phyloP scores from a whole-genome alignment of 2,888 invertebrate genomes.

The Chymomyza fuscimana region DNA sequence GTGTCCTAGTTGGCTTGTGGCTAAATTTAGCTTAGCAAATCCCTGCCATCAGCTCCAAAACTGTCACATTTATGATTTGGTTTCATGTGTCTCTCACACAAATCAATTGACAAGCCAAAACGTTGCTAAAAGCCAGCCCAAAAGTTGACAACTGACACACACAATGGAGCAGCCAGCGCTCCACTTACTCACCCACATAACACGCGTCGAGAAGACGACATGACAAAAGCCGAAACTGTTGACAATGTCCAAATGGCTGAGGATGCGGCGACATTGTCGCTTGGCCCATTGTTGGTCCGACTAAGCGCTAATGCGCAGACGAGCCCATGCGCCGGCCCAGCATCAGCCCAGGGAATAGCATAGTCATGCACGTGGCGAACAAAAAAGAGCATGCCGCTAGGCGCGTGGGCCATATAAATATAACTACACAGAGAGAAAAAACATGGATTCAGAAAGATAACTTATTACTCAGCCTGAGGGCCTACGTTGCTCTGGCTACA shows the following conservation, averaged over 20 bases:
- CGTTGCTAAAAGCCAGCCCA: conserved; percentile 23
- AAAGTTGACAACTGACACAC: conserved; percentile 66
- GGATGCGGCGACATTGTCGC: conserved; percentile 2
- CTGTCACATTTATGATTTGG: conserved; percentile 61
- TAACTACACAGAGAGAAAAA: not conserved
- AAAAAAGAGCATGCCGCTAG: conserved; percentile 58
- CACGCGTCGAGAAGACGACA: conserved; percentile 16
- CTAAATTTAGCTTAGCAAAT: conserved; percentile 3
- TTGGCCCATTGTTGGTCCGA: not conserved
- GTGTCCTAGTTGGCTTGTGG: not conserved
- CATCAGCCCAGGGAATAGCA: conserved; percentile 46
- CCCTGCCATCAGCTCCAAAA: conserved; percentile 1
- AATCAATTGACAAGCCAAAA: conserved; percentile 61
- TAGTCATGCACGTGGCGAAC: conserved; percentile 42
- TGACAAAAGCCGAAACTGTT: conserved; percentile 56
- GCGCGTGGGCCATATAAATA: conserved; percentile 11
- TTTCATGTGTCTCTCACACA: conserved; percentile 37
- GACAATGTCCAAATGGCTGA: conserved; percentile 69
- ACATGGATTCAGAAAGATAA: not conserved
- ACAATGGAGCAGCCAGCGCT: conserved; percentile 17
- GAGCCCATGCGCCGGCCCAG: conserved; percentile 2
- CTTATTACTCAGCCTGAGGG: too few species aligned
- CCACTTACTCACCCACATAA: conserved; percentile 19
- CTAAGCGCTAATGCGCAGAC: conserved; percentile 42
- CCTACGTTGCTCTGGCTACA: too few species aligned